Conservation (phyloP, 2,113 vertebrate genomes). For the Macquaria australasica region DNA sequence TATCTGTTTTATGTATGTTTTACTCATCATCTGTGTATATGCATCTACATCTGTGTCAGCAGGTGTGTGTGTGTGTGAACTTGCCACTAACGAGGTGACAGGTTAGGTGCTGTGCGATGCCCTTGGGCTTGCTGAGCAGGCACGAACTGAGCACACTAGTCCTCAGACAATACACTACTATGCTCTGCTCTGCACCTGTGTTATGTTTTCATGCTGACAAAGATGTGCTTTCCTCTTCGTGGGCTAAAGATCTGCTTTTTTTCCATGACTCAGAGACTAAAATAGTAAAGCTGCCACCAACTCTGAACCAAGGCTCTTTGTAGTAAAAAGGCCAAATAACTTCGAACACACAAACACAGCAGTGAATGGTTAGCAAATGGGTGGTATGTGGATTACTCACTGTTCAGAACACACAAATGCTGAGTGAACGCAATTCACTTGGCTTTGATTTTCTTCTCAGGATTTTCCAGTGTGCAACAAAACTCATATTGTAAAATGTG, state of each 20-base stretch:
- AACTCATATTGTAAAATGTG: slow-evolving; percentile 18
- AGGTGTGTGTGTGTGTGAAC: slow-evolving; percentile 11
- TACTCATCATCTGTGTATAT: slow-evolving; percentile 19
- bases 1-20: background rate
- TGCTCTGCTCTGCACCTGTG: slow-evolving; percentile 69
- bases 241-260: slow-evolving; percentile 59
- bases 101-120: slow-evolving; percentile 19
- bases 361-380: slow-evolving; percentile 50
- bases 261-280: slow-evolving; percentile 74
- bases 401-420: slow-evolving; percentile 32
- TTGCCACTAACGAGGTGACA: slow-evolving; percentile 34
- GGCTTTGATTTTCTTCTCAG: slow-evolving; percentile 14
- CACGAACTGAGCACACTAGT: background rate
- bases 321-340: slow-evolving; percentile 51
- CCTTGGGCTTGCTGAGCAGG: slow-evolving; percentile 16
- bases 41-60: slow-evolving; percentile 39
- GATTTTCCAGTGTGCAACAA: slow-evolving; percentile 37
- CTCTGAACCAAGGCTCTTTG: slow-evolving; percentile 57
- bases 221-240: slow-evolving; percentile 64
- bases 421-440: slow-evolving; percentile 35
- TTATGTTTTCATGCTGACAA: slow-evolving; percentile 71
- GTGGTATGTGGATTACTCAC: slow-evolving; percentile 50
- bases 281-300: slow-evolving; percentile 66
- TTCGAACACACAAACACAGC: slow-evolving; percentile 53
- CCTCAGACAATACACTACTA: slow-evolving; percentile 64